These are phyloP conservation scores for Eristalinus sepulchralis DNA, from an alignment of 2,888 invertebrate genomes.

Conservation along the genomic window DNA sequence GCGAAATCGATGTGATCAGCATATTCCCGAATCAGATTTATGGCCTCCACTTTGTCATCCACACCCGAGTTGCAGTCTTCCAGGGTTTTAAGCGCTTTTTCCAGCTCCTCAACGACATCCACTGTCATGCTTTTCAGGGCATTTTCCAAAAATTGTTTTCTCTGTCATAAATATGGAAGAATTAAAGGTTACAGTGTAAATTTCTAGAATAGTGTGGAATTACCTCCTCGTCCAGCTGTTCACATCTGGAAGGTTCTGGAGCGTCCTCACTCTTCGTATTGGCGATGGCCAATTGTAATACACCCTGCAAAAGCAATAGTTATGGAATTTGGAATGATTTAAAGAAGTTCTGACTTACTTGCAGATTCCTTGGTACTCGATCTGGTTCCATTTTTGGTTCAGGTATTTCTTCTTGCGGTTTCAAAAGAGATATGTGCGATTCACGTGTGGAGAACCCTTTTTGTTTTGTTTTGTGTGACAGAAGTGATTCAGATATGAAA, in stretches of 20 bases:
- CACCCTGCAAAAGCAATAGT: slow-evolving; percentile 81
- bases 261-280: slow-evolving; percentile 84
- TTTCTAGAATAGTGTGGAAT: neutral
- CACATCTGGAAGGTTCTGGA: slow-evolving; percentile 81
- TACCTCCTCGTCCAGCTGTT: slow-evolving; percentile 81
- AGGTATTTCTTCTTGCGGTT: neutral
- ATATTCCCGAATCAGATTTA: slow-evolving; percentile 86
- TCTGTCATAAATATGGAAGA: slow-evolving; percentile 34
- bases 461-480: neutral
- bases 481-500: neutral
- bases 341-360: neutral
- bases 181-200: too few relatives aligned
- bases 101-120: slow-evolving; percentile 86
- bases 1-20: slow-evolving; percentile 90
- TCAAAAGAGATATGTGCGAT: neutral
- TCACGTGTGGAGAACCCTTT: neutral
- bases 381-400: neutral
- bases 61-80: slow-evolving; percentile 82
- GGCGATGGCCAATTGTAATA: slow-evolving; percentile 88
- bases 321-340: neutral
- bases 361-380: neutral
- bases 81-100: slow-evolving; percentile 84
- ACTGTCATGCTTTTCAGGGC: slow-evolving; percentile 87
- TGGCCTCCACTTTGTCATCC: slow-evolving; percentile 84
- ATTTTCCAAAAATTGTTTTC: slow-evolving; percentile 85